Base-by-base conservation (phyloP, 2,888 invertebrate genomes). In the Parnassius orleans region DNA sequence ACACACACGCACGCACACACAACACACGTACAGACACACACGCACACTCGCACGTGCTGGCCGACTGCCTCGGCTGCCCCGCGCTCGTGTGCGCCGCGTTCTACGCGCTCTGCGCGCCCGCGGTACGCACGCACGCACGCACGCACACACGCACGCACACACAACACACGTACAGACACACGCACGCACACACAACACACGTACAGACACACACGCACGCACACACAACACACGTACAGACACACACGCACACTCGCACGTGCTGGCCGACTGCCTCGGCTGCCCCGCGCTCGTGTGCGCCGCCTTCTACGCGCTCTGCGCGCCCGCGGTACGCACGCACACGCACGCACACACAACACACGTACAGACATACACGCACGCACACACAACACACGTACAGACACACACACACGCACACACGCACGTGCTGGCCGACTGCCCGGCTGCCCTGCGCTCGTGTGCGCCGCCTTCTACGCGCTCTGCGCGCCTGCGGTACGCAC, bases 231-330 rank as follows among this genome's bases (percentile, higher is more conserved):
- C 11, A 46, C 10, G 46, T 12, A 46, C 50, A 15, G 3, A 5
- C 14, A 1, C 14, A 50, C 19, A 15, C 19, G 19, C 14, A 14
- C 9, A 2, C 44, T 1, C 41, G 54, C 9, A 48, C 55, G 24
- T 95, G 51, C 83, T 98, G 12, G 96, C 97, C 2, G 99, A 99
- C 90, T 93, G 94, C 70, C 94, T 93, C 24, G 95, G 95, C 44
- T 96, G 96, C 92, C 95, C 97, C 66, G 99, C 98, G 0, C 89
- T 95, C n/a, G 97, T 97, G 0, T 99, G n/a, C n/a, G n/a, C n/a
- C n/a, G n/a, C n/a, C n/a, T n/a, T n/a, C n/a, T n/a, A n/a, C n/a
- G n/a, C n/a, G 98, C 80, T 95, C 2, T 95, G 97, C 19, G 95
- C 96, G 57, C 98, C 98, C 24, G 93, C 95, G 92, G 98, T 98